Evolutionary conservation across 2,113 vertebrate species (phyloP), one percentile per base, ranked within the genome.

Genomic region (Xyliphius kryptos): DNA sequence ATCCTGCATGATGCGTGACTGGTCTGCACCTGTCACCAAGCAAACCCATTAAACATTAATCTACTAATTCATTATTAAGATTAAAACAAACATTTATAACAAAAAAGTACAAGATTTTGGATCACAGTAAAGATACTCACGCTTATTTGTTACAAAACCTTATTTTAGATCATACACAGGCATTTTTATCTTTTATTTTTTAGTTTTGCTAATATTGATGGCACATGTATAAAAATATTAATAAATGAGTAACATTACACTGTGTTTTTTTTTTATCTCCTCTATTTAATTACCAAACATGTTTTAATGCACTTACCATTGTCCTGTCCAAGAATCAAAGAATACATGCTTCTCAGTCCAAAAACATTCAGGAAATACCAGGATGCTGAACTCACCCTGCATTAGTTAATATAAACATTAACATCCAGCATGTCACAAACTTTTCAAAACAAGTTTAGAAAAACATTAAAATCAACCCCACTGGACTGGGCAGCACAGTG

Each of bases 311-410:
- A 32, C 38, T 79, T 91, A 98, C 96, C 96, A 69, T 98, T 98
- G 75, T 98, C 96, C 81, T 98, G 96, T 74, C 96, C 96, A 60
- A 98, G 84, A 72, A 98, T 97, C 68, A 98, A 85, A 1, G 95
- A 97, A 71, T 98, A 98, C 89, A 98, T 97, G 89, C 96, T 98
- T 76, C 96, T 85, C 68, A 98, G 91, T 77, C 96, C 96, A 89
- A 98, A 98, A 9, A 98, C 96, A 70, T 98, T 98, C 70, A 98
- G 86, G 78, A 98, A 98, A 80, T 98, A 98, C 96, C 96, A 98
- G 13, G 96, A 98, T 32, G 96, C 96, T 63, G 96, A 98, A 80
- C 96, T 98, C 72, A 98, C 95, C 95, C 96, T 98, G 75, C 26
- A 32, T 32, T 6, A 32, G 26, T 32, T 1, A 32, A 32, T 6